These are phyloP conservation scores for Apus apus DNA, from an alignment of 2,113 vertebrate species.

Conservation along the genomic window DNA sequence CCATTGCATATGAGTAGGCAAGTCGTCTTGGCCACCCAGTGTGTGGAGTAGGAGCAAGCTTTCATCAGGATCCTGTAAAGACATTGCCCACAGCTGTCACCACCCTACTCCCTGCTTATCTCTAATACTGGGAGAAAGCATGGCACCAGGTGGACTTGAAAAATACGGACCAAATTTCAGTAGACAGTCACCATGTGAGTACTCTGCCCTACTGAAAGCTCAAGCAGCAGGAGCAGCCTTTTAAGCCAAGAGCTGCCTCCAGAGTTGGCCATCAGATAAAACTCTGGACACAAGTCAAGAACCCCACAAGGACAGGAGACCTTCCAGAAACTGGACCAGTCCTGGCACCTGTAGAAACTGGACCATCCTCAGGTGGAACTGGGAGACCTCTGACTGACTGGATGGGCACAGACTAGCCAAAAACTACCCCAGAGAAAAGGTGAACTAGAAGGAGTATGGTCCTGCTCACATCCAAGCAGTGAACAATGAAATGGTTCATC, in stretches of 20 bases:
- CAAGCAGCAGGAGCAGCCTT: neutral
- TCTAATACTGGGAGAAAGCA: fast-evolving
- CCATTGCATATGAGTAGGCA: slow-evolving; percentile 64
- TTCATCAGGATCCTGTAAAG: slow-evolving; percentile 72
- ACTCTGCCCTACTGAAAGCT: neutral
- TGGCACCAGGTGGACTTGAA: neutral
- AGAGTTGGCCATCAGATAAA: neutral
- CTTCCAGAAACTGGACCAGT: neutral
- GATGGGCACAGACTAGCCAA: neutral
- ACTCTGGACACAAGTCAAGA: neutral
- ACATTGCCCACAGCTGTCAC: neutral
- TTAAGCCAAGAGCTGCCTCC: neutral
- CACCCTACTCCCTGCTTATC: neutral
- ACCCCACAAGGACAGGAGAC: neutral
- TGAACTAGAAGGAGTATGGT: fast-evolving
- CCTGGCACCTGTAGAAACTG: neutral
- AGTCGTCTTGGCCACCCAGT: slow-evolving; percentile 72
- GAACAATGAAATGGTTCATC: neutral
- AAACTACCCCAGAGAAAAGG: neutral
- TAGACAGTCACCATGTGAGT: neutral
- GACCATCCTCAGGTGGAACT: neutral
- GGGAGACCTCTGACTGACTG: neutral
- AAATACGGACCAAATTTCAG: neutral
- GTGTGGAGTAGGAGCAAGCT: slow-evolving; percentile 65
- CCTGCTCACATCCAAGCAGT: neutral